Percentiles rank a stretch among this genome's conserved stretches.
Evolutionary conservation across 2,113 vertebrate genomes (phyloP).

Genomic region (Glareola pratincola): DNA sequence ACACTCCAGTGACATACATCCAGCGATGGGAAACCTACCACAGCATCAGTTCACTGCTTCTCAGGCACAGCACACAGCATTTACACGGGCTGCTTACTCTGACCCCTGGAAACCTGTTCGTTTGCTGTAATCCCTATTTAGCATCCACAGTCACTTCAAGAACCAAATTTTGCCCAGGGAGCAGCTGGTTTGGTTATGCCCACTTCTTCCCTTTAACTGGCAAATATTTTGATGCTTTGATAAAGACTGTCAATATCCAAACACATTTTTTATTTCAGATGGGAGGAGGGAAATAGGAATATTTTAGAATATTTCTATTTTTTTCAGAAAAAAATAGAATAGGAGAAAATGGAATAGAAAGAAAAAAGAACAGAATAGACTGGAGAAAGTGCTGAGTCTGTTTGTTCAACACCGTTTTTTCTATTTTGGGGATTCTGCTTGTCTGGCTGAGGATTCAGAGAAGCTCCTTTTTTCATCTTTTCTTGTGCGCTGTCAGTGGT

Average conservation of each 20-base stretch:
- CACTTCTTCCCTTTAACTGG: neutral
- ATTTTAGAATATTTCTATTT: neutral
- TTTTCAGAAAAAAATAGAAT: neutral
- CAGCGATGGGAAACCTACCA: conserved; percentile 30
- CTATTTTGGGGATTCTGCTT: conserved; percentile 7
- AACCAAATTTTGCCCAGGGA: neutral
- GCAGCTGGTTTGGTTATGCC: neutral
- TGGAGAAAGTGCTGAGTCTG: neutral
- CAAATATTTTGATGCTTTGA: neutral
- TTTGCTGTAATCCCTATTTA: neutral
- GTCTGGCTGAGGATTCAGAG: neutral
- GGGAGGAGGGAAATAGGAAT: neutral
- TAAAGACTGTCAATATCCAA: neutral
- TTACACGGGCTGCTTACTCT: neutral
- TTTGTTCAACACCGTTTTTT: neutral
- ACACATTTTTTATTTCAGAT: neutral
- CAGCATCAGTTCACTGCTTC: neutral
- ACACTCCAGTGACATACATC: conserved; percentile 34
- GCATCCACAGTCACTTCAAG: neutral
- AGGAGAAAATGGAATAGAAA: neutral
- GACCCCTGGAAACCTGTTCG: neutral
- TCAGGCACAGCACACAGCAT: neutral
- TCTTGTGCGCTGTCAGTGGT: neutral
- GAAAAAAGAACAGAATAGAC: neutral
- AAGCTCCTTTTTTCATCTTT: neutral